Base-by-base conservation (phyloP, 1,140 invertebrate genomes). In the Glossosoma conforme region DNA sequence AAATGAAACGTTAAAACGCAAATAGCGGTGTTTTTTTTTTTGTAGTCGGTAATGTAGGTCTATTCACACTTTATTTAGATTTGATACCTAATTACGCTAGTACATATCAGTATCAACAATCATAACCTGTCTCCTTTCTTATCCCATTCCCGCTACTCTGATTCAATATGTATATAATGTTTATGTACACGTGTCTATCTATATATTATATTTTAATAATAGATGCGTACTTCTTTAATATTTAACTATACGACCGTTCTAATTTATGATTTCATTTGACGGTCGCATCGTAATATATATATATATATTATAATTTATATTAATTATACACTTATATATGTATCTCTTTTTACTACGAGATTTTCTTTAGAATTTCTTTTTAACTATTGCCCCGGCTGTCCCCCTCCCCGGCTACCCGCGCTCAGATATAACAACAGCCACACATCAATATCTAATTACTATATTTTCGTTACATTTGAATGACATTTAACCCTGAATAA, bases 311-410 rank as follows among this genome's bases (percentile, higher is more conserved):
- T 43, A 28, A n/a, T n/a, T n/a, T 43, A 22, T 30, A 40, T 38
- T 44, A 52, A 58, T 48, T n/a, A 44, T 48, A 50, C 28, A 52
- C 40, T 51, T 52, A 44, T n/a, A n/a, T n/a, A n/a, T 46, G 35
- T 44, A 51, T 58, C 56, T 47, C 56, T 33, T 44, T 58, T 33
- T 18, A 40, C 56, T 58, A 54, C 52, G 21, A 51, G 51, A 57
- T 48, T 20, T 48, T 49, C 46, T 58, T 58, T 58, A 58, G 56
- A 58, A 58, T 58, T 19, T 52, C 35, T 20, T 32, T 54, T 50
- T 35, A 43, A 44, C 49, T 57, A 54, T 46, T 45, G 50, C 50
- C 50, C 50, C 40, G 44, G 36, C 37, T 19, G 11, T 45, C 44
- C 38, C 42, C 37, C 17, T 40, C 37, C 37, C 18, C 5, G 17